Evolutionary conservation across 2,888 invertebrate species (phyloP), one percentile per base, ranked within the genome.

Genomic region (Apodemia mormo): DNA sequence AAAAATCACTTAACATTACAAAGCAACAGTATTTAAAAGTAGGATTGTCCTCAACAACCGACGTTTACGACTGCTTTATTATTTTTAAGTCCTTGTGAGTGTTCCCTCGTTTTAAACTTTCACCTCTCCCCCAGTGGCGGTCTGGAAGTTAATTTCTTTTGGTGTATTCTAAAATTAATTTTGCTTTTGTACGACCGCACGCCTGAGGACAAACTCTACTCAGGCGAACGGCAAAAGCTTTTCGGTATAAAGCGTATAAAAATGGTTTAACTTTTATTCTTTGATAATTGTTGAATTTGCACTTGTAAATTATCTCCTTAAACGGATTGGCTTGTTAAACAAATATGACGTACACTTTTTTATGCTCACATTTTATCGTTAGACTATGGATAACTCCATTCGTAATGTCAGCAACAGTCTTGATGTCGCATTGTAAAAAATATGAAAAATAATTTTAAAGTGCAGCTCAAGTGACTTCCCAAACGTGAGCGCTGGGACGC

Each of bases 81-180:
- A 91, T 92, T 92, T 90, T 87, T 87, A 90, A 90, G 90, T 89
- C 88, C 79, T 83, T 82, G 30, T 81, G 84, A 88, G 86, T 86
- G 86, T 85, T 85, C 85, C 85, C 86, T 84, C 83, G 86, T 85
- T 87, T 80, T 81, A 85, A 92, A 92, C 84, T 90, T 91, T 87
- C 85, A 85, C 90, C 85, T 84, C 82, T 79, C 82, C 84, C 83
- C 81, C 80, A 80, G 83, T 83, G 83, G 81, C 82, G 81, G 82
- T 78, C 81, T 81, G 83, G 84, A 92, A 92, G 92, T 92, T 92
- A 92, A 93, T 92, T 91, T 93, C 91, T 92, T 92, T 92, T 87
- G 87, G 90, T 92, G 89, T 91, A 89, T 92, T 92, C 91, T 91
- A 87, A 92, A 92, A 90, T 92, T 91, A 91, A 92, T 92, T 92